Evolutionary conservation across 2,888 invertebrate genomes (phyloP), one percentile per base, ranked within the genome.

Genomic region (Dermolepida albohirtum): DNA sequence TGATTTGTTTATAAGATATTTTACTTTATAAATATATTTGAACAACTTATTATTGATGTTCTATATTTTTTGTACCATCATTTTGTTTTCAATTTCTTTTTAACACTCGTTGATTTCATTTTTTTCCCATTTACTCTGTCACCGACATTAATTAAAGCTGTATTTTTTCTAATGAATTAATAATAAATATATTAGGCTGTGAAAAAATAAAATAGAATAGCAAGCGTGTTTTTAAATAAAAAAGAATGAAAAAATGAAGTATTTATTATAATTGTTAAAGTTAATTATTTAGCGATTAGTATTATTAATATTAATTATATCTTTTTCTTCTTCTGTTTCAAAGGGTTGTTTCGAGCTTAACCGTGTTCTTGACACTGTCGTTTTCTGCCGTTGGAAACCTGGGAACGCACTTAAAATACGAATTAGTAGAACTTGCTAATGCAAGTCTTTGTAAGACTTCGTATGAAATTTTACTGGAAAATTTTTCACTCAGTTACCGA

Each of bases 181-280:
- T 70, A 51, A 50, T 64, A 17, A 57, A 57, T 43, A 57, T 57
- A 57, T 57, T 72, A 72, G 72, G 72, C 72, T 72, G 72, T 72
- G 72, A 72, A 72, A 72, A 72, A 70, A 69, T 70, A 70, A 57
- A 57, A 57, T 57, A 57, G 66, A 70, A 69, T 72, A 72, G 69
- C 69, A 68, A 66, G 64, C 70, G 70, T 68, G 70, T 70, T 72
- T 71, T 66, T 71, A 68, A 70, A 64, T 66, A 57, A 49, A 65
- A 55, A 43, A 65, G 12, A 47, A 6, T 14, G 41, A 43, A 41
- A 43, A 44, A 57, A 57, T 29, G n/a, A 57, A 57, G 66, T 70
- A 70, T 71, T 70, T 71, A 71, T 62, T 71, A 67, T 69, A 66
- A 63, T 70, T 66, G 62, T 16, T 51, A 66, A 67, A 49, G 17